A percentile compares a stretch with the other conserved stretches of the same genome.
Conservation (phyloP, 2,888 invertebrate species). For the Sarcophaga variegata region DNA sequence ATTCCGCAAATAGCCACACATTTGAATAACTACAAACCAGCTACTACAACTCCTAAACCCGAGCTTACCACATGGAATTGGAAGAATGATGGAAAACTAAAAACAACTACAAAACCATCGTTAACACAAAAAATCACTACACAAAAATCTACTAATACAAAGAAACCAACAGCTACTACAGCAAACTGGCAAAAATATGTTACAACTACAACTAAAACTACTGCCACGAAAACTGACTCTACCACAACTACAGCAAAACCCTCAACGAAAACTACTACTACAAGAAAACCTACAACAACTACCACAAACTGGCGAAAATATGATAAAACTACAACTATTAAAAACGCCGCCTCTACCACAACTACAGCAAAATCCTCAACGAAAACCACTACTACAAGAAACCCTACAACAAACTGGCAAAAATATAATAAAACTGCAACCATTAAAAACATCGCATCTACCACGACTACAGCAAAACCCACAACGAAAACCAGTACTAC, state of each 20-base stretch:
- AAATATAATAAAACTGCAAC: no score
- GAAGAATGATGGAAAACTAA: background rate
- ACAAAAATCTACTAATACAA: background rate
- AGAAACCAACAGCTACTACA: conserved; percentile 5
- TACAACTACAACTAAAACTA: conserved; percentile 24
- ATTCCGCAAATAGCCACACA: conserved; percentile 36
- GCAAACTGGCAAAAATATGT: background rate
- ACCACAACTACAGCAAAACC: conserved; percentile 5
- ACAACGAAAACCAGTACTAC: conserved; percentile 25
- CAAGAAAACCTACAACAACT: background rate
- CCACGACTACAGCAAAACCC: background rate
- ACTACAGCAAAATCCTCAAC: background rate
- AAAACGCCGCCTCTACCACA: background rate
- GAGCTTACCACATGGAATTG: conserved; percentile 31
- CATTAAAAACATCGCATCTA: background rate
- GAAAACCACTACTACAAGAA: background rate
- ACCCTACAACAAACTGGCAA: background rate
- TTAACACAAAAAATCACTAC: background rate
- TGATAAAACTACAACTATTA: background rate
- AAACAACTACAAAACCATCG: background rate
- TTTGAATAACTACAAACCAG: conserved; percentile 11
- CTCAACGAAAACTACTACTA: conserved; percentile 1
- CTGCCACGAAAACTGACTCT: background rate
- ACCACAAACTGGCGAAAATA: background rate
- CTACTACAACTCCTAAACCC: conserved; percentile 32